Evolutionary conservation across 2,113 vertebrate species (phyloP).

Genomic region (Lophochroa leadbeateri): DNA sequence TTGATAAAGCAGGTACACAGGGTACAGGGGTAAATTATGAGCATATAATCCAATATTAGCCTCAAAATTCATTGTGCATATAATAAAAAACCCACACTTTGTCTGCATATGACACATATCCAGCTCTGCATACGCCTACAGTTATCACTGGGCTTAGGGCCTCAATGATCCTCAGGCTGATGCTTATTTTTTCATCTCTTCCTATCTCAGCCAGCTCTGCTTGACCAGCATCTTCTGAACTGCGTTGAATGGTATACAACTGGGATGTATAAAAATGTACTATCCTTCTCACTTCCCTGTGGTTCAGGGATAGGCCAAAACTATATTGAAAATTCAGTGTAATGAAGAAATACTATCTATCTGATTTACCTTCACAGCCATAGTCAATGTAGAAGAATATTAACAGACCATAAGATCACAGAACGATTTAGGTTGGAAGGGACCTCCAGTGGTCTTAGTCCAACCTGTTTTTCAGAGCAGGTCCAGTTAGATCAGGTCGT

Average conservation of each 20-base stretch:
- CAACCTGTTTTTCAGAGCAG: background rate
- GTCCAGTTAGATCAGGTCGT: background rate
- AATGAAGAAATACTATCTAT: background rate
- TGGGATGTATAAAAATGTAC: background rate
- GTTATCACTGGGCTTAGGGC: background rate
- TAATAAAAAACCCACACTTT: background rate
- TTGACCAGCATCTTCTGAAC: background rate
- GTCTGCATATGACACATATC: background rate
- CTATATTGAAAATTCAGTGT: background rate
- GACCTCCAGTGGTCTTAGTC: background rate
- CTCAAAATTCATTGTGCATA: background rate
- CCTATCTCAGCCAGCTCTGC: background rate
- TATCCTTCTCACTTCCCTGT: background rate
- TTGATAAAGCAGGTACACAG: background rate
- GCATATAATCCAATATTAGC: background rate
- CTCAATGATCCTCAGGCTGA: background rate
- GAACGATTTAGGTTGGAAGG: background rate
- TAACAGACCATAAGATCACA: background rate
- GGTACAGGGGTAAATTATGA: background rate
- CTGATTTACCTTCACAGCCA: background rate
- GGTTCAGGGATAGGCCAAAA: background rate
- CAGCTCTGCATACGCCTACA: background rate
- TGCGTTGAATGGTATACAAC: background rate
- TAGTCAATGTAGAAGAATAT: background rate
- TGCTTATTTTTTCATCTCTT: background rate